Base-by-base conservation (phyloP, 2,888 invertebrate species). In the Achlya flavicornis region DNA sequence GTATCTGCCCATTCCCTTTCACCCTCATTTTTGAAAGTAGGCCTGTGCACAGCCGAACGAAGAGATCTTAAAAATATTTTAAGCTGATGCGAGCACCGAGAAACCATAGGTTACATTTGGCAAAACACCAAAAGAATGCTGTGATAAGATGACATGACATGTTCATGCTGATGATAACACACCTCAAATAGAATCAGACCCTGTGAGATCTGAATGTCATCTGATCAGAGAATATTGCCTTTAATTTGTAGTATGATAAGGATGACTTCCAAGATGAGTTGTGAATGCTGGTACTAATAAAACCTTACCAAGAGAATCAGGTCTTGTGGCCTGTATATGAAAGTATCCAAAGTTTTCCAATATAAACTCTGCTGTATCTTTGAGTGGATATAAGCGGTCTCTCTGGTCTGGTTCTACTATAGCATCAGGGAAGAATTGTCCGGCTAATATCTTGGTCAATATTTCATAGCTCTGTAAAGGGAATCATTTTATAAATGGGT, bases 241-340 rank as follows among this genome's bases (percentile, higher is more conserved):
- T n/a, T n/a, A n/a, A 26, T 26, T 26, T 26, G 26, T 26, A 26
- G 26, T 26, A 2, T 26, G 26, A 26, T n/a, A 38, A 10, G 3
- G 41, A 41, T 12, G 41, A 3, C 10, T 38, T 38, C 10, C 35
- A 12, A 3, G 4, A 41, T 41, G 11, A 12, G 12, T 12, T 12
- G 38, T 38, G 8, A 38, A 38, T 38, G 38, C 38, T 38, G 38
- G 8, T 38, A 8, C 1, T 38, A 10, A 38, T 10, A 48, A 48
- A 48, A 48, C 48, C 77, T 75, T 71, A 87, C 87, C 87, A 16
- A 87, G 61, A 0, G 98, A 98, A 79, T 98, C 98, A 14, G 98
- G 98, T 82, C 98, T 98, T 0, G 97, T 97, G 0, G 97, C 95
- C 83, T 98, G 98, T 8, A 98, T 75, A 81, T 98, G 97, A 74